phyloP scores from a whole-genome alignment of 2,888 invertebrate genomes.

The Megaustenia siamemsis region DNA sequence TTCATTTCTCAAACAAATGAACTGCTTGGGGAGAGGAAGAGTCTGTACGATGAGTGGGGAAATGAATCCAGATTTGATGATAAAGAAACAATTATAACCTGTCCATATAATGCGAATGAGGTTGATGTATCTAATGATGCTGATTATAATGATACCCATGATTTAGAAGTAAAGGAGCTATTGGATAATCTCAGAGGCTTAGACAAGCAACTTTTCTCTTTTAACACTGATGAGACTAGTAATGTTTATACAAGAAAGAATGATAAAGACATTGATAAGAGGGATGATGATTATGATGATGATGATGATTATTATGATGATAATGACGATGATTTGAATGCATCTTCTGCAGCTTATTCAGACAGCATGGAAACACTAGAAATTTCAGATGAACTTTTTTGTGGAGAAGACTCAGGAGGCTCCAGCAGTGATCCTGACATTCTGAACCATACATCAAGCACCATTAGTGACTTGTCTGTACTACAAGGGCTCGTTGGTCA shows the following conservation, averaged over 20 bases:
- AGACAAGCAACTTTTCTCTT: not conserved
- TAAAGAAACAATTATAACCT: not conserved
- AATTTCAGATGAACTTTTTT: conserved; percentile 27
- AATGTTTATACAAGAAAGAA: not conserved
- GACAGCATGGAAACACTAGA: conserved; percentile 41
- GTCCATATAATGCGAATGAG: not conserved
- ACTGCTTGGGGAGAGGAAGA: not conserved
- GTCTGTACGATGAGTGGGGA: not conserved
- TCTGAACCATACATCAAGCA: conserved; percentile 44
- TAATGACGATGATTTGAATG: conserved; percentile 46
- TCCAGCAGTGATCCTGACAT: conserved; percentile 47
- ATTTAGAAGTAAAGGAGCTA: not conserved
- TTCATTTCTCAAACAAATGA: not conserved
- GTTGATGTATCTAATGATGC: not conserved
- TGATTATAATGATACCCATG: not conserved
- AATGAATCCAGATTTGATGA: not conserved
- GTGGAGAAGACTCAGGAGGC: conserved; percentile 10
- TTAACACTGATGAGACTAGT: not conserved
- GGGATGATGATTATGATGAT: not conserved
- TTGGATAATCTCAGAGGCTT: conserved; percentile 16
- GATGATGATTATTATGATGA: not conserved
- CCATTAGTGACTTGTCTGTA: conserved; percentile 22
- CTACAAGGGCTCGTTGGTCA: conserved; percentile 32
- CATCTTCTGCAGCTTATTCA: conserved; percentile 47
- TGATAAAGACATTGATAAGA: not conserved